Conservation (phyloP, 2,797 vertebrate genomes). For the Aplochiton taeniatus region DNA sequence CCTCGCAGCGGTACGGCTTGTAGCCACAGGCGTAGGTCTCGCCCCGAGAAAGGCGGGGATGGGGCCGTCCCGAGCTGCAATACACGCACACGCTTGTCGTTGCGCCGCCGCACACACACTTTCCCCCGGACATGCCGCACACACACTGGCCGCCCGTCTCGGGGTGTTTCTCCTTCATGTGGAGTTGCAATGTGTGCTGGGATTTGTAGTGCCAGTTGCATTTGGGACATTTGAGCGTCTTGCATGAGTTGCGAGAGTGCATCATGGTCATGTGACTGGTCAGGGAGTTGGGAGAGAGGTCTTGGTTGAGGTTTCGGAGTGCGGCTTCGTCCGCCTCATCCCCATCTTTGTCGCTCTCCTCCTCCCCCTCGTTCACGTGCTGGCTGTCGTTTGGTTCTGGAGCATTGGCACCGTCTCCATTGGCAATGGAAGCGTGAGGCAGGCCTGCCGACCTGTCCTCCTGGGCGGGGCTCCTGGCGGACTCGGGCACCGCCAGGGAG, state of each 20-base stretch:
- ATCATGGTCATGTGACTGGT: constrained; percentile 92
- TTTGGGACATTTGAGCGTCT: constrained; percentile 99
- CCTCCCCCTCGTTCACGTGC: constrained; percentile 62
- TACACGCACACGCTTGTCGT: constrained; percentile 89
- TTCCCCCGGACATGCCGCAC: constrained; percentile 82
- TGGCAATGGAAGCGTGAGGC: constrained; percentile 80
- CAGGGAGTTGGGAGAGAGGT: constrained; percentile 79
- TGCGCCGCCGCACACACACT: constrained; percentile 76
- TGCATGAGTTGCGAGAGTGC: constrained; percentile 98
- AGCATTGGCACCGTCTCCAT: constrained; percentile 94
- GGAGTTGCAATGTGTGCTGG: constrained; percentile 97
- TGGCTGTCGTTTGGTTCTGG: constrained; percentile 91
- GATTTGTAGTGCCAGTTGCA: constrained; percentile 99
- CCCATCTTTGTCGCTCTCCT: constrained; percentile 65
- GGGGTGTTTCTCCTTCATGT: constrained; percentile 99
- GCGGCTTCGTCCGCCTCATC: constrained; percentile 67
- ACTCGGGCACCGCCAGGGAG: constrained; percentile 62
- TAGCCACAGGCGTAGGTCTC: constrained; percentile 99
- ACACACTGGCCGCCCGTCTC: constrained; percentile 90
- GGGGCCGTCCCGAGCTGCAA: constrained; percentile 93
- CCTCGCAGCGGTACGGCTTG: constrained; percentile 99
- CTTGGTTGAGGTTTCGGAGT: constrained; percentile 83
- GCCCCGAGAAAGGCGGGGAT: constrained; percentile 93
- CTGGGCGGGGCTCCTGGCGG: constrained; percentile 80
- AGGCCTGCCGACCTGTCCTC: constrained; percentile 77